Percentiles rank a stretch among this genome's conserved stretches.
Conservation (phyloP, 2,113 vertebrate species). For the Cichladusa arquata region DNA sequence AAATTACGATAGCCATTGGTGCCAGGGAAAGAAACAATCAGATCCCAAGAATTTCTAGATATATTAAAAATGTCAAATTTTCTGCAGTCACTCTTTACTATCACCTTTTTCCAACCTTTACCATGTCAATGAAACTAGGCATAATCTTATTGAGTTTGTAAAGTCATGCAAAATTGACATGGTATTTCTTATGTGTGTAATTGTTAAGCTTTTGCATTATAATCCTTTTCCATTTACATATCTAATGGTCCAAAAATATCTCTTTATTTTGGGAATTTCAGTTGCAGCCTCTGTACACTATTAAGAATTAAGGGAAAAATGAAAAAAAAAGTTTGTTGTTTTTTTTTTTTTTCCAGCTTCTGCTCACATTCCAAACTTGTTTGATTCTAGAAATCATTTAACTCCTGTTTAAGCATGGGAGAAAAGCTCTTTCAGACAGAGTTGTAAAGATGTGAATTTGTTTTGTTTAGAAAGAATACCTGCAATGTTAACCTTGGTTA, state of each 20-base stretch:
- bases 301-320: background rate
- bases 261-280: background rate
- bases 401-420: background rate
- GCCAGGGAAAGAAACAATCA: background rate
- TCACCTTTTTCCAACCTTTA: background rate
- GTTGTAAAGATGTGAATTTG: background rate
- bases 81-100: background rate
- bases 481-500: background rate
- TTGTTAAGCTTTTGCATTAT: background rate
- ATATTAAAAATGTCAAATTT: background rate
- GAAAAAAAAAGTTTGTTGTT: rapidly evolving
- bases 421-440: background rate
- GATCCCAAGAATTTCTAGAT: background rate
- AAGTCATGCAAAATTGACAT: background rate
- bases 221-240: background rate
- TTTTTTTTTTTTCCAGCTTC: background rate
- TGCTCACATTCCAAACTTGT: background rate
- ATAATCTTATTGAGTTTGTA: background rate
- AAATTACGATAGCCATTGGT: background rate
- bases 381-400: background rate
- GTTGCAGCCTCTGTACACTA: background rate
- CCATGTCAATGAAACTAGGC: background rate
- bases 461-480: background rate
- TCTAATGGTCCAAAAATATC: background rate
- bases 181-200: background rate